Base-by-base conservation (phyloP, 2,888 invertebrate genomes). In the Mythimna pallens region DNA sequence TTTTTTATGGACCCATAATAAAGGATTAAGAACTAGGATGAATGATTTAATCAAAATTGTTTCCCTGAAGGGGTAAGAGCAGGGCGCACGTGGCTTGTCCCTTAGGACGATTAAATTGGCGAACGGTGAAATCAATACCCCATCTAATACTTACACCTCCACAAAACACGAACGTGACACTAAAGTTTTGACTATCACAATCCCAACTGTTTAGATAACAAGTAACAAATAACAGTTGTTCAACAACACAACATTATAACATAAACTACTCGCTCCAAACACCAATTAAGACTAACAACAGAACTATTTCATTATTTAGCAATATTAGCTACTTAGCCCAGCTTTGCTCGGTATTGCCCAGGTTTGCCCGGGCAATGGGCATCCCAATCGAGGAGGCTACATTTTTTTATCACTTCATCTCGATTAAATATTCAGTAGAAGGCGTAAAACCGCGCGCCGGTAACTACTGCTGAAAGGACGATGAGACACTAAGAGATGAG, bases 331-430 rank as follows among this genome's bases (percentile, higher is more conserved):
- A 82, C 71, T 82, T 74, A 71, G 70, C 64, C 52, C 61, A 55
- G 63, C 34, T 30, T 50, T 55, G 43, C 73, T 34, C 52, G 62
- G 54, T 25, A 43, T 2, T 61, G 65, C 66, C 63, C 65, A n/a
- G 61, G 64, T 55, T 14, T 61, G 70, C 63, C 62, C 68, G 43
- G 66, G 72, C 65, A 30, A 9, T 57, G 59, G 69, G 65, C 64
- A 73, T 71, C 50, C 85, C 81, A 84, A 88, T 87, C 77, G 84
- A 66, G 79, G 74, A 79, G 70, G 80, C 80, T 77, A 84, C 83
- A 84, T 84, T 87, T 89, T 89, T 89, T 89, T 89, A 89, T 89
- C 88, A 89, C 89, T 88, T 85, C 82, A 88, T 89, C 78, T 83
- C 74, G 73, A 66, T 88, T 76, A 84, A 89, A 86, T 86, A 89